phyloP scores from a whole-genome alignment of 2,888 invertebrate species.

The Margaritifera margaritifera region DNA sequence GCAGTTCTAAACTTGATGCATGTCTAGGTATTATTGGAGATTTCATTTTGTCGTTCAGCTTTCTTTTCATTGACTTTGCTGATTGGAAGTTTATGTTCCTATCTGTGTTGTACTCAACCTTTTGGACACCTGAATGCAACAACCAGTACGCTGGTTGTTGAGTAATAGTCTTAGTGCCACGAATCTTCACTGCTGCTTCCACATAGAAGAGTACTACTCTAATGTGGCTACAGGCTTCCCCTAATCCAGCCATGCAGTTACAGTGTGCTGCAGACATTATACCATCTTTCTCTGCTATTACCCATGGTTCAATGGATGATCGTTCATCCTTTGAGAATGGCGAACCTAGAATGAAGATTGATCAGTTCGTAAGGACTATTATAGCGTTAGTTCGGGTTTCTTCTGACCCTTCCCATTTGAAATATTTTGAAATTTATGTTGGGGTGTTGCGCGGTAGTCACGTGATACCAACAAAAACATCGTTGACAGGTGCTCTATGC shows the following conservation, averaged over 20 bases:
- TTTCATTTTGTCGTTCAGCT: constrained; percentile 84
- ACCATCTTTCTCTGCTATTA: constrained; percentile 17
- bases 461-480: no score
- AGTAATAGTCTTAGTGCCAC: constrained; percentile 32
- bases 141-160: constrained; percentile 35
- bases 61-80: constrained; percentile 73
- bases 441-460: no score
- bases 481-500: no score
- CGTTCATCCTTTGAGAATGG: constrained; percentile 25
- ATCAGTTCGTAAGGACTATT: no score
- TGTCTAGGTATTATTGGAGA: no score
- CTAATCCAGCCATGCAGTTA: constrained; percentile 44
- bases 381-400: no score
- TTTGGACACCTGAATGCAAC: constrained; percentile 12
- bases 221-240: constrained; percentile 43
- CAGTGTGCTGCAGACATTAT: constrained; percentile 33
- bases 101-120: constrained; percentile 11
- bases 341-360: constrained; percentile 27
- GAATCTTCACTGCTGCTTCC: constrained; percentile 26
- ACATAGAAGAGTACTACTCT: constrained; percentile 36
- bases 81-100: constrained; percentile 19
- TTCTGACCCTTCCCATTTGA: no score
- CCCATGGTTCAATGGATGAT: constrained; percentile 28
- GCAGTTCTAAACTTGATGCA: no score
- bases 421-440: no score